Conservation (phyloP, 2,888 invertebrate genomes). For the Globia sparganii region DNA sequence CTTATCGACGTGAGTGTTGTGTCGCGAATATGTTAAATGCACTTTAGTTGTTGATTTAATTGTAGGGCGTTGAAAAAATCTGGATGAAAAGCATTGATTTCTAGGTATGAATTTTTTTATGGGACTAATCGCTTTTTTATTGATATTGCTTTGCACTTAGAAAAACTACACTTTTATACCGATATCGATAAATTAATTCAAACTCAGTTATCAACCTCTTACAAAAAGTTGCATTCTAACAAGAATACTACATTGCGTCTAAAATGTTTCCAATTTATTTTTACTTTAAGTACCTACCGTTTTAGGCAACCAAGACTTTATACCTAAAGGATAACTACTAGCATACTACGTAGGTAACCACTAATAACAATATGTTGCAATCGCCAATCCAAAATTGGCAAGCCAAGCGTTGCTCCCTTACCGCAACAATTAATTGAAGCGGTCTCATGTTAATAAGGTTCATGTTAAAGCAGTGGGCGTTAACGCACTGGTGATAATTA, state of each 20-base stretch:
- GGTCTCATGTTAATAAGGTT: slow-evolving; percentile 42
- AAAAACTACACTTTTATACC: not conserved
- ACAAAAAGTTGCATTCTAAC: not conserved
- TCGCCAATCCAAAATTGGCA: slow-evolving; percentile 53
- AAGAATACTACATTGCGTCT: no score
- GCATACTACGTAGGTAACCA: slow-evolving; percentile 5
- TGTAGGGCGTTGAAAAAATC: not conserved
- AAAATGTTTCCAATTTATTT: not conserved
- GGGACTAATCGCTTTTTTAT: no score
- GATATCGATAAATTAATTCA: not conserved
- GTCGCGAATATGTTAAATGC: slow-evolving; percentile 34
- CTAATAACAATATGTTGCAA: slow-evolving; percentile 46
- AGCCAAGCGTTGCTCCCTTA: slow-evolving; percentile 44
- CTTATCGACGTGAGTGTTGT: slow-evolving; percentile 45
- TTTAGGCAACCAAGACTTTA: not conserved
- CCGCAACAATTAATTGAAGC: slow-evolving; percentile 56
- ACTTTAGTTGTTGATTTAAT: slow-evolving; percentile 28
- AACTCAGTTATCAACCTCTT: not conserved
- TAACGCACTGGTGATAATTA: slow-evolving; percentile 28
- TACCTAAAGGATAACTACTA: not conserved
- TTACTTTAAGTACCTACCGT: not conserved
- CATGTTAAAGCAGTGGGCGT: slow-evolving; percentile 27
- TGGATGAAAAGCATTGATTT: not conserved
- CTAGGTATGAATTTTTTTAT: not conserved
- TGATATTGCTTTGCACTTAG: no score